These are phyloP conservation scores for Gobionotothen gibberifrons DNA, from an alignment of 2,797 vertebrate genomes.

Conservation along the genomic window DNA sequence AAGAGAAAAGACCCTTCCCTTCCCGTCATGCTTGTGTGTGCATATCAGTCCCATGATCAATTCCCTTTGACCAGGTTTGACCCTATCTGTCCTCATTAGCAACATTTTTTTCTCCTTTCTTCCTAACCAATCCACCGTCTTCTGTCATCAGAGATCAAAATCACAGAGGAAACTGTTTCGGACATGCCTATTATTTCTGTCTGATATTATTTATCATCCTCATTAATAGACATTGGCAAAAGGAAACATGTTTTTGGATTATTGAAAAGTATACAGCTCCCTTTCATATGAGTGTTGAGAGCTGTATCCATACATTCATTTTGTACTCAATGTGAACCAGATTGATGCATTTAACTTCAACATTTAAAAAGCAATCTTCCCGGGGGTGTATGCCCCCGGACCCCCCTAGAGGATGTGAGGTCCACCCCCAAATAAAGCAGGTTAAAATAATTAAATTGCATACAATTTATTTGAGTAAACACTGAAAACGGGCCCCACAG, in stretches of 20 bases:
- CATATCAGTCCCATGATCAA: constrained; percentile 38
- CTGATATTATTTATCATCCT: constrained; percentile 32
- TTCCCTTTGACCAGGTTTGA: constrained; percentile 60
- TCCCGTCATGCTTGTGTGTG: constrained; percentile 30
- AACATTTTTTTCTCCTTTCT: constrained; percentile 9
- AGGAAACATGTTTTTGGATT: constrained; percentile 22
- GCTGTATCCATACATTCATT: too few species aligned
- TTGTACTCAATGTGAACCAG: too few species aligned
- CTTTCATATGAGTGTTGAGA: too few species aligned
- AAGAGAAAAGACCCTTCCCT: constrained; percentile 31
- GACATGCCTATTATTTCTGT: constrained; percentile 7
- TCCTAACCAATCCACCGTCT: constrained; percentile 31
- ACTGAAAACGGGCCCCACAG: too few species aligned
- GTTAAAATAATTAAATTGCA: too few species aligned
- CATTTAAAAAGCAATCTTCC: too few species aligned
- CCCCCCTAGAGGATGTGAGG: too few species aligned
- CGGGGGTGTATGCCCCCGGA: too few species aligned
- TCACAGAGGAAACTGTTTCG: constrained; percentile 20
- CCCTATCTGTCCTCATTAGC: constrained; percentile 54
- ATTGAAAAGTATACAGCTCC: too few species aligned
- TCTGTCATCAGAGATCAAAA: constrained; percentile 51
- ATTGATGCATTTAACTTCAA: too few species aligned
- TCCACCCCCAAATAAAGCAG: too few species aligned
- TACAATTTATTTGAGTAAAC: too few species aligned
- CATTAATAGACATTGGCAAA: constrained; percentile 28